Percentiles rank a stretch among this genome's conserved stretches.
Evolutionary conservation across 2,113 vertebrate species (phyloP).

Genomic region (Saguinus imperator): DNA sequence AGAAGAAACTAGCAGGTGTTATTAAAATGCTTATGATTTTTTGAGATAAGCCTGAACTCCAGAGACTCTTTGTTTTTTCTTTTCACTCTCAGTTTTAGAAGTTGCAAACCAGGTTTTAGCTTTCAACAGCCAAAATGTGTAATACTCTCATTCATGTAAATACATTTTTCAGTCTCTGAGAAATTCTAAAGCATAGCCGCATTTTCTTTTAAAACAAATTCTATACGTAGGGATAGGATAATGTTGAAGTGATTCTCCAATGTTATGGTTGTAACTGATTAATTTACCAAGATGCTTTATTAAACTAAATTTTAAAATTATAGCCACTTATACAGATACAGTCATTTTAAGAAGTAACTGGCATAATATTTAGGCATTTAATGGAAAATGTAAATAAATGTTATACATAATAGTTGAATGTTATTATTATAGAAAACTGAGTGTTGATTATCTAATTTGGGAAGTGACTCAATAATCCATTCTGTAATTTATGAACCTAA

Average conservation of each 20-base stretch:
- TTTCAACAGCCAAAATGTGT: neutral
- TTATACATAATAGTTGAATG: neutral
- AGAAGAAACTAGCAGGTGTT: conserved; percentile 43
- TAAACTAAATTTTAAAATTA: conserved; percentile 45
- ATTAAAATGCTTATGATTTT: conserved; percentile 57
- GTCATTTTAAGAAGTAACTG: conserved; percentile 32
- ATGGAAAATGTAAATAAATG: conserved; percentile 17
- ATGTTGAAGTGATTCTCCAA: neutral
- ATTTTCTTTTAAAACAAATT: conserved; percentile 19
- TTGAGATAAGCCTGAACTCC: conserved; percentile 57
- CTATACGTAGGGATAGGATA: neutral
- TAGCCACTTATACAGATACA: neutral
- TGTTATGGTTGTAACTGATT: neutral
- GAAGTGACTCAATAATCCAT: neutral
- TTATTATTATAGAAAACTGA: neutral
- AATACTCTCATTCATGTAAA: conserved; percentile 24
- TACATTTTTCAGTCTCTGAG: conserved; percentile 31
- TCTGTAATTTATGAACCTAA: neutral
- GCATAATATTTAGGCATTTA: conserved; percentile 10
- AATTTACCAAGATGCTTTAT: conserved; percentile 40
- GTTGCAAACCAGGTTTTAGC: neutral
- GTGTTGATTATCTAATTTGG: conserved; percentile 19
- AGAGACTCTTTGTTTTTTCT: conserved; percentile 26
- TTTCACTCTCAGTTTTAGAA: conserved; percentile 61
- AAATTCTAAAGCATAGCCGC: conserved; percentile 15